A percentile compares a stretch with the other conserved stretches of the same genome.
Evolutionary conservation across 2,888 invertebrate species (phyloP).

Genomic region (Aleiodes alternator): DNA sequence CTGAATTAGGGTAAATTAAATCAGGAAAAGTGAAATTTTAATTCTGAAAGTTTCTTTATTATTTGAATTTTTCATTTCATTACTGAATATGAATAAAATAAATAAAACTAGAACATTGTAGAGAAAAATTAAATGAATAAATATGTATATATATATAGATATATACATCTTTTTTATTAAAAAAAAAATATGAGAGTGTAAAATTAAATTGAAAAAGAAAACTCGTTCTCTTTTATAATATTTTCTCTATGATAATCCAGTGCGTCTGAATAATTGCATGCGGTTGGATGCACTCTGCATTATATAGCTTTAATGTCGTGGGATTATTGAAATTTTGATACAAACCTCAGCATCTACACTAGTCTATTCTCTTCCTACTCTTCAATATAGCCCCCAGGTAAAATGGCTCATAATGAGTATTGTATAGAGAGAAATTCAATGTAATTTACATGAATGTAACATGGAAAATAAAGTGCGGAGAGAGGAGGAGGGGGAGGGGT

Average conservation of each 20-base stretch:
- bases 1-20: background rate
- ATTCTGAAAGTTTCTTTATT: no score
- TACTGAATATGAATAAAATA: no score
- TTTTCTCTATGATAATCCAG: slow-evolving; percentile 32
- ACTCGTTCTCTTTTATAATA: slow-evolving; percentile 24
- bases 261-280: slow-evolving; percentile 44
- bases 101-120: background rate
- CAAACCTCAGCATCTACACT: slow-evolving; percentile 27
- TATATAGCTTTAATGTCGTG: slow-evolving; percentile 41
- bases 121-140: slow-evolving; percentile 23
- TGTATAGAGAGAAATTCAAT: slow-evolving; percentile 14
- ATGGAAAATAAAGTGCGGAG: background rate
- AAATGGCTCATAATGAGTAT: slow-evolving; percentile 32
- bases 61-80: no score
- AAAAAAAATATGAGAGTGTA: background rate
- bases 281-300: slow-evolving; percentile 41
- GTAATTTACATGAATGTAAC: slow-evolving; percentile 22
- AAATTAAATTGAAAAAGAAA: slow-evolving; percentile 7
- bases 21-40: no score
- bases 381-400: slow-evolving; percentile 3
- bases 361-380: background rate
- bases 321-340: slow-evolving; percentile 46
- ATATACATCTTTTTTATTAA: no score
- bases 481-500: background rate
- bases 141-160: background rate